A percentile compares a stretch with the other conserved stretches of the same genome.
Evolutionary conservation across 2,888 invertebrate genomes (phyloP).

Genomic region (Andrena hattorfiana): DNA sequence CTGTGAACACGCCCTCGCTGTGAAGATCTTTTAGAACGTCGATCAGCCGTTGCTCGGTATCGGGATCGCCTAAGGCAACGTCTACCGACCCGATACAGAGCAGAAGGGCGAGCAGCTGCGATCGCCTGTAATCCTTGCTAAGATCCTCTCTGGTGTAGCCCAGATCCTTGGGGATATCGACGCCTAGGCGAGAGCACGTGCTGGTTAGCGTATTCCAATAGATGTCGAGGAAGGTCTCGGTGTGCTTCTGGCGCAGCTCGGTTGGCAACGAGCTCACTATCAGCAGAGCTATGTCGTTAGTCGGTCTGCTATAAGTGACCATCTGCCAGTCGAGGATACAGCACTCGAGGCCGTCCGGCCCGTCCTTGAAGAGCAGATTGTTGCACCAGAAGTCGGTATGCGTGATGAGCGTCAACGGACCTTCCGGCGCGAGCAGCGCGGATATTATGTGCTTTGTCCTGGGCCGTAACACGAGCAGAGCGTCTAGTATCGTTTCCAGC

Average conservation of each 20-base stretch:
- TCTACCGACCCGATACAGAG: slow-evolving; percentile 93
- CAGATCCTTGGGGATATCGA: slow-evolving; percentile 87
- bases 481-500: slow-evolving; percentile 87
- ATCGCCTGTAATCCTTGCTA: slow-evolving; percentile 87
- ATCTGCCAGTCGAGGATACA: slow-evolving; percentile 94
- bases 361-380: slow-evolving; percentile 88
- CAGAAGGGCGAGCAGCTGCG: slow-evolving; percentile 91
- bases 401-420: slow-evolving; percentile 91
- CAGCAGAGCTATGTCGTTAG: slow-evolving; percentile 91
- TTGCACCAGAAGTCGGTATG: slow-evolving; percentile 95
- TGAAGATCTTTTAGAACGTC: slow-evolving; percentile 91
- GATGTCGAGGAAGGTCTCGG: slow-evolving; percentile 88
- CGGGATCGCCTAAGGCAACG: slow-evolving; percentile 91
- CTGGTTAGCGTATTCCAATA: slow-evolving; percentile 89
- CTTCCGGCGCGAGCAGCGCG: slow-evolving; percentile 89
- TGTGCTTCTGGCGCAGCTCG: slow-evolving; percentile 89
- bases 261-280: slow-evolving; percentile 91
- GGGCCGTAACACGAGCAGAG: slow-evolving; percentile 87
- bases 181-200: slow-evolving; percentile 87
- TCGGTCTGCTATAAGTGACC: slow-evolving; percentile 92
- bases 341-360: slow-evolving; percentile 86
- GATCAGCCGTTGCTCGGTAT: slow-evolving; percentile 91
- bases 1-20: slow-evolving; percentile 89
- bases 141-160: slow-evolving; percentile 86
- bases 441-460: slow-evolving; percentile 91